A percentile compares a stretch with the other conserved stretches of the same genome.
phyloP scores from a whole-genome alignment of 2,797 vertebrate genomes.

The Argya squamiceps region DNA sequence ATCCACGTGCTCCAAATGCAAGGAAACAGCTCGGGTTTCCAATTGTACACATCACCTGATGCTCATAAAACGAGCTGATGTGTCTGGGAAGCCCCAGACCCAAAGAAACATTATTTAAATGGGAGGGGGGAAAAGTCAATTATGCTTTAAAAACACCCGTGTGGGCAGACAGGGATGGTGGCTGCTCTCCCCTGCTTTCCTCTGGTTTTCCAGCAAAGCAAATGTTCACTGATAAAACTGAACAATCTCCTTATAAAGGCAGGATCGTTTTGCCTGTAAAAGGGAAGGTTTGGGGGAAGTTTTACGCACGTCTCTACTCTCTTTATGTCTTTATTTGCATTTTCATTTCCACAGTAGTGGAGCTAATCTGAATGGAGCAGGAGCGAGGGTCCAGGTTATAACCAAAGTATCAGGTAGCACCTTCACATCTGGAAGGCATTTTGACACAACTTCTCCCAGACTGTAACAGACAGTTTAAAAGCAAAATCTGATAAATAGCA shows the following conservation, averaged over 20 bases:
- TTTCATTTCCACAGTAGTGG: slow-evolving; percentile 28
- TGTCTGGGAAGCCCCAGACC: slow-evolving; percentile 60
- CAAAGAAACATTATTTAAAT: not conserved
- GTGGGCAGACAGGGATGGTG: not conserved
- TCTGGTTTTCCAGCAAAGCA: not conserved
- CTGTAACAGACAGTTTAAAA: slow-evolving; percentile 55
- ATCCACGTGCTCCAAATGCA: slow-evolving; percentile 13
- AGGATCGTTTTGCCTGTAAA: slow-evolving; percentile 36
- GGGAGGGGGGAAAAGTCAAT: not conserved
- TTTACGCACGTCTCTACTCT: not conserved
- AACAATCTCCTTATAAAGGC: slow-evolving; percentile 50
- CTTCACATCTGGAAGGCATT: slow-evolving; percentile 76
- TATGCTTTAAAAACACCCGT: not conserved
- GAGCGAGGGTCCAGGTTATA: slow-evolving; percentile 38
- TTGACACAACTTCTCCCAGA: slow-evolving; percentile 49
- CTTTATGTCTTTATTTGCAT: not conserved
- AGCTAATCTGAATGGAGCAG: slow-evolving; percentile 17
- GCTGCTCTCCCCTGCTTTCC: not conserved
- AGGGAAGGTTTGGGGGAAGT: slow-evolving; percentile 13
- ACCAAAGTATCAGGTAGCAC: slow-evolving; percentile 55
- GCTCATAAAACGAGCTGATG: slow-evolving; percentile 47
- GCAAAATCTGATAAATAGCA: slow-evolving; percentile 64
- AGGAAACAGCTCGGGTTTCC: not conserved
- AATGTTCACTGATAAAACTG: not conserved
- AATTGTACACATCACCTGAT: slow-evolving; percentile 43